phyloP scores from a whole-genome alignment of 2,888 invertebrate species.

The Aromia moschata region DNA sequence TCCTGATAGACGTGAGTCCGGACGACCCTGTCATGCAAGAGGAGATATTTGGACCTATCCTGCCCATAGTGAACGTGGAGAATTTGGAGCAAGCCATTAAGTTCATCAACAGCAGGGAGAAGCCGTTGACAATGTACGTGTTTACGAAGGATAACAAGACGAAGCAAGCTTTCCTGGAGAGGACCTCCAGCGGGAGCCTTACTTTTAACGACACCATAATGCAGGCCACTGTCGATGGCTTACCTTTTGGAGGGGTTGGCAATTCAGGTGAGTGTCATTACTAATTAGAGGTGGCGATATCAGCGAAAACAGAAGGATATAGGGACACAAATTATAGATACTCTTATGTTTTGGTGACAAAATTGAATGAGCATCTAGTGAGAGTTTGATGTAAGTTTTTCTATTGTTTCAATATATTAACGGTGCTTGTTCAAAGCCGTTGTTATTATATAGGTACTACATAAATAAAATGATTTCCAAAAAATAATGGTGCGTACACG shows the following conservation, averaged over 20 bases:
- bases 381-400: too few relatives aligned
- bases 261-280: conserved; percentile 65
- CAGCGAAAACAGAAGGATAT: too few relatives aligned
- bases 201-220: conserved; percentile 87
- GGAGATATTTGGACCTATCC: conserved; percentile 97
- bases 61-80: conserved; percentile 86
- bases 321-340: too few relatives aligned
- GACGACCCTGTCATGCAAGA: conserved; percentile 86
- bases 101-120: conserved; percentile 89
- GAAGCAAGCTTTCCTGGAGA: conserved; percentile 70
- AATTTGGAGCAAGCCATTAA: conserved; percentile 89
- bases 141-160: conserved; percentile 74
- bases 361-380: too few relatives aligned
- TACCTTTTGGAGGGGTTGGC: conserved; percentile 98
- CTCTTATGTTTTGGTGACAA: too few relatives aligned
- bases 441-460: too few relatives aligned
- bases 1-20: conserved; percentile 78
- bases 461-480: too few relatives aligned
- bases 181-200: conserved; percentile 83
- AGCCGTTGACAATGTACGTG: conserved; percentile 89
- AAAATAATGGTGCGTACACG: too few relatives aligned
- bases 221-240: conserved; percentile 84
- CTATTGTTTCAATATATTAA: too few relatives aligned
- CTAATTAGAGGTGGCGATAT: too few relatives aligned
- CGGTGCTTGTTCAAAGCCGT: too few relatives aligned